These are phyloP conservation scores for Zele albiditarsus DNA, from an alignment of 2,888 invertebrate species.

Conservation along the genomic window DNA sequence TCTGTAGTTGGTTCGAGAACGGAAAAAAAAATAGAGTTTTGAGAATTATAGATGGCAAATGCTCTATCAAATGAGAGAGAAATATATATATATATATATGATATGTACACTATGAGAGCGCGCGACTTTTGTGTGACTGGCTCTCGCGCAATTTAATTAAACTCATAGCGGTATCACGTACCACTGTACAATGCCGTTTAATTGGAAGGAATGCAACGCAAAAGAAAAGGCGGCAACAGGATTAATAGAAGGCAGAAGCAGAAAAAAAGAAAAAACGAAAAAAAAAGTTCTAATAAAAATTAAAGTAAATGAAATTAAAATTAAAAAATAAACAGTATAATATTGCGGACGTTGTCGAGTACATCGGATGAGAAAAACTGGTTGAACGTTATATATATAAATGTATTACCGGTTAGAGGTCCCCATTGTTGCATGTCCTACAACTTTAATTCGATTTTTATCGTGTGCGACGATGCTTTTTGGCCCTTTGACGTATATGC, in stretches of 20 bases:
- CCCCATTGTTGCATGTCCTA: neutral
- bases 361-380: neutral
- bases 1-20: neutral
- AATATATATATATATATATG: neutral
- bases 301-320: neutral
- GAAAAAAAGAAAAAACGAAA: neutral
- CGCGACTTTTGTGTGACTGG: slow-evolving; percentile 26
- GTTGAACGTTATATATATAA: no score
- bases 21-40: neutral
- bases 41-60: neutral
- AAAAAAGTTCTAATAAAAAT: slow-evolving; percentile 6
- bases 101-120: slow-evolving; percentile 10
- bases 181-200: slow-evolving; percentile 27
- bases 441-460: slow-evolving; percentile 60
- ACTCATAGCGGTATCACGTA: slow-evolving; percentile 40
- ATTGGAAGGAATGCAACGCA: slow-evolving; percentile 32
- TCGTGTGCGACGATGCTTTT: slow-evolving; percentile 55
- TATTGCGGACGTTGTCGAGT: neutral
- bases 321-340: neutral
- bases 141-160: slow-evolving; percentile 40
- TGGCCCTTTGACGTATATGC: slow-evolving; percentile 57
- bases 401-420: no score
- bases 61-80: neutral
- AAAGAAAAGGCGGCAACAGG: slow-evolving; percentile 7
- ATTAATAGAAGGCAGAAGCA: neutral